These are phyloP conservation scores for Hyphantria cunea DNA, from an alignment of 1,140 invertebrate species.

Conservation along the genomic window DNA sequence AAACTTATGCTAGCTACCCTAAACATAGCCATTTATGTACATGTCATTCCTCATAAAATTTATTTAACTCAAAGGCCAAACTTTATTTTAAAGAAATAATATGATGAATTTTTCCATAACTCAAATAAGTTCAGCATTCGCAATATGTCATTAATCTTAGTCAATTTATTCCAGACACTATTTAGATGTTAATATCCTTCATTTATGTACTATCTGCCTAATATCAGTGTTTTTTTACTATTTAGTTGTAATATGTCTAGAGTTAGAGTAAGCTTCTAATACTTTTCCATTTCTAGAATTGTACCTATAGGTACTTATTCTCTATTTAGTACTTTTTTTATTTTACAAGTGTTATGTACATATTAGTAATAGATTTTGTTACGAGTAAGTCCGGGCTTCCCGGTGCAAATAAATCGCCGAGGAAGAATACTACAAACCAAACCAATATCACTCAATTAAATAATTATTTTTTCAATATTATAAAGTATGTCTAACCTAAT, in stretches of 20 bases:
- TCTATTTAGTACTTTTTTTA: slow-evolving; percentile 38
- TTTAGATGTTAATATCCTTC: slow-evolving; percentile 47
- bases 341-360: slow-evolving; percentile 65
- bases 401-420: slow-evolving; percentile 8
- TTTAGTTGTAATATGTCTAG: slow-evolving; percentile 29
- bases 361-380: slow-evolving; percentile 68
- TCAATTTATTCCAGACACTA: slow-evolving; percentile 73
- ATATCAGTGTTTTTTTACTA: slow-evolving; percentile 23
- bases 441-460: slow-evolving; percentile 19
- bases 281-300: slow-evolving; percentile 19
- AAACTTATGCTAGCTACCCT: slow-evolving; percentile 3
- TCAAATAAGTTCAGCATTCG: slow-evolving; percentile 30
- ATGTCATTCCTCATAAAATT: neutral
- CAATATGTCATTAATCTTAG: slow-evolving; percentile 63
- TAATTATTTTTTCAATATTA: slow-evolving; percentile 6
- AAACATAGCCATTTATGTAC: neutral
- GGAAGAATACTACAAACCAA: slow-evolving; percentile 21
- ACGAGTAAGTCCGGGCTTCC: slow-evolving; percentile 27
- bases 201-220: slow-evolving; percentile 27
- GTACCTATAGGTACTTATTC: slow-evolving; percentile 13
- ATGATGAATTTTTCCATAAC: neutral
- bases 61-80: neutral
- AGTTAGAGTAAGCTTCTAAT: slow-evolving; percentile 31
- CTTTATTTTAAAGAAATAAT: too few relatives aligned
- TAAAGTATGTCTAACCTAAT: slow-evolving; percentile 6